Base-by-base conservation (phyloP, 2,113 vertebrate species). In the Ictalurus punctatus region DNA sequence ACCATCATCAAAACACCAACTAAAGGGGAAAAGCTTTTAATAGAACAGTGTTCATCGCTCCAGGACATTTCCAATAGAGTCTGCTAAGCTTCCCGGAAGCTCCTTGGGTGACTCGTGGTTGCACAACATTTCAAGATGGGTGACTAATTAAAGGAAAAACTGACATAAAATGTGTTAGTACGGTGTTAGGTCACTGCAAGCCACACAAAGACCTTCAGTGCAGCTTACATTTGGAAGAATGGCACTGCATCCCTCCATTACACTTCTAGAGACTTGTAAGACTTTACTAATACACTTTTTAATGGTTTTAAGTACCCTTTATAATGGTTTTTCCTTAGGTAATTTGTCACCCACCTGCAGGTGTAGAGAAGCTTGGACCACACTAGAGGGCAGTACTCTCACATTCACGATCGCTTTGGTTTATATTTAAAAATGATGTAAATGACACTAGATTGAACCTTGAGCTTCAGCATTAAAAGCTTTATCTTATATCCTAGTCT, bases 351-450 rank as follows among this genome's bases (percentile, higher is more conserved):
- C 34, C 30, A 40, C 37, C 37, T 76, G 40, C 25, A 48, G 74
- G 40, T 48, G 40, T 78, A 23, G 74, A 27, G 74, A 48, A 5
- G 40, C 10, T 27, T 4, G 10, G 74, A 14, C 19, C 12, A 90
- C 93, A 93, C 94, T 93, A 94, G 91, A 94, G 93, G 93, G 93
- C 93, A 93, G 91, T 92, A 92, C 87, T 89, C 92, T 92, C 84
- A 90, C 90, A 93, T 88, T 7, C 17, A 74, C 83, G 3, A 25
- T 16, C 12, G 27, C 73, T 25, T 19, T 6, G 40, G 12, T 44
- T 25, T 10, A 2, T 3, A 37, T 48, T 13, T 48, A 48, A 48
- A 44, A 44, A 79, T 0, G 7, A 61, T 61, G 59, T 7, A 76
- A 58, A 82, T 7, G 16, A 82, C 30, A 25, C 3, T 14, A 59